Percentiles rank a stretch among this genome's conserved stretches.
Conservation (phyloP, 2,113 vertebrate genomes). For the Corydoras maculifer region DNA sequence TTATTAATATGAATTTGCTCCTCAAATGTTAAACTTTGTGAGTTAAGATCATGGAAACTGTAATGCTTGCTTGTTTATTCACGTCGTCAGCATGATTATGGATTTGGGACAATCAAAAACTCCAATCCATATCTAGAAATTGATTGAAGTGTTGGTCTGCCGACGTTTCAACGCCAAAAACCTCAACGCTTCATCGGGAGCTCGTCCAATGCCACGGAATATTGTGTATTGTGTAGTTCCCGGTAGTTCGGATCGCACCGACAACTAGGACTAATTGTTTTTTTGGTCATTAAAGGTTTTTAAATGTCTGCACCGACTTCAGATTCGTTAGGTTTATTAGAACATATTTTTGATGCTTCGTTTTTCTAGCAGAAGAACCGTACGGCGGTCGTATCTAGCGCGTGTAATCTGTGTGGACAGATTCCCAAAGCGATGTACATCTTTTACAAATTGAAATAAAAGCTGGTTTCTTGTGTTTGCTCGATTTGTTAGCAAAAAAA, state of each 20-base stretch:
- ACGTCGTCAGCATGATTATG: conserved; percentile 3
- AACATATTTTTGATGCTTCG: conserved; percentile 46
- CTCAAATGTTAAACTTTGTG: no score
- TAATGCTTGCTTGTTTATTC: conserved; percentile 4
- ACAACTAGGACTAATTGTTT: conserved; percentile 18
- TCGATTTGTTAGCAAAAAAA: neutral
- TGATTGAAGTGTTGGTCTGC: conserved; percentile 6
- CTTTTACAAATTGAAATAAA: conserved; percentile 50
- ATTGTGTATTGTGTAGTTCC: conserved; percentile 5
- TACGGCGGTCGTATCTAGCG: conserved; percentile 19
- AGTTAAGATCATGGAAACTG: neutral
- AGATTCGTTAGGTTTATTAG: conserved; percentile 18
- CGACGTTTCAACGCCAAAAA: conserved; percentile 6
- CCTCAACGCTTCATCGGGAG: conserved; percentile 19
- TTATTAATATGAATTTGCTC: no score
- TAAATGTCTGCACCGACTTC: conserved; percentile 31
- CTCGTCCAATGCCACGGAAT: conserved; percentile 18
- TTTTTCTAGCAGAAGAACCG: conserved; percentile 42
- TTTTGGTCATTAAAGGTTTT: conserved; percentile 26
- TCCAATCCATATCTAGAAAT: conserved; percentile 4
- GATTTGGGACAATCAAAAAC: conserved; percentile 25
- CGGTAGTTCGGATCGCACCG: conserved; percentile 25
- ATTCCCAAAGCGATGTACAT: conserved; percentile 47
- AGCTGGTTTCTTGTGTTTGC: conserved; percentile 46
- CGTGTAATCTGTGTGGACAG: conserved; percentile 41